phyloP scores from a whole-genome alignment of 2,113 vertebrate genomes.

The Naja naja region DNA sequence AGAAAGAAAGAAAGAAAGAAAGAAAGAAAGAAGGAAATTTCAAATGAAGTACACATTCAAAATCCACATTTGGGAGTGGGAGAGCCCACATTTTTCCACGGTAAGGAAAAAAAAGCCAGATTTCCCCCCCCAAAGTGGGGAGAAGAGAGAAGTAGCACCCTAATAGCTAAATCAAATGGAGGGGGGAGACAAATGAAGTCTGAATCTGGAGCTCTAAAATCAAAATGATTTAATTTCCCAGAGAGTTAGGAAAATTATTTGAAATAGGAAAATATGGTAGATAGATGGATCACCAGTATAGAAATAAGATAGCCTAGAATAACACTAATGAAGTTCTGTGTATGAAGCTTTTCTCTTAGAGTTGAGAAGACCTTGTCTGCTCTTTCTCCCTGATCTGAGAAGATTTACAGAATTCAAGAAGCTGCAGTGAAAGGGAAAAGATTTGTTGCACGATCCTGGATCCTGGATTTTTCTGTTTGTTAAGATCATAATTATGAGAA shows the following conservation, averaged over 20 bases:
- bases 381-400: background rate
- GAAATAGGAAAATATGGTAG: background rate
- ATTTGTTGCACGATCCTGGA: background rate
- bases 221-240: background rate
- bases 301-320: background rate
- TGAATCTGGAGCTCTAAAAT: background rate
- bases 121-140: background rate
- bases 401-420: background rate
- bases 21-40: background rate
- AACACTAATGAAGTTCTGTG: background rate
- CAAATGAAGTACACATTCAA: background rate
- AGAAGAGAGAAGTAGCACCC: background rate
- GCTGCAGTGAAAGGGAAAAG: background rate
- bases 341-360: background rate
- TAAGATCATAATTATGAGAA: no score
- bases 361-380: background rate
- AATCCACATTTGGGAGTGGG: background rate
- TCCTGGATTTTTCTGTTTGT: background rate
- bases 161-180: background rate
- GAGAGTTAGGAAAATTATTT: background rate
- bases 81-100: background rate
- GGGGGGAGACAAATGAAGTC: background rate
- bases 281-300: background rate
- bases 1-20: background rate
- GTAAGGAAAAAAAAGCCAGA: background rate